Evolutionary conservation across 1,140 invertebrate species (phyloP).

Genomic region (Chelonus insularis): DNA sequence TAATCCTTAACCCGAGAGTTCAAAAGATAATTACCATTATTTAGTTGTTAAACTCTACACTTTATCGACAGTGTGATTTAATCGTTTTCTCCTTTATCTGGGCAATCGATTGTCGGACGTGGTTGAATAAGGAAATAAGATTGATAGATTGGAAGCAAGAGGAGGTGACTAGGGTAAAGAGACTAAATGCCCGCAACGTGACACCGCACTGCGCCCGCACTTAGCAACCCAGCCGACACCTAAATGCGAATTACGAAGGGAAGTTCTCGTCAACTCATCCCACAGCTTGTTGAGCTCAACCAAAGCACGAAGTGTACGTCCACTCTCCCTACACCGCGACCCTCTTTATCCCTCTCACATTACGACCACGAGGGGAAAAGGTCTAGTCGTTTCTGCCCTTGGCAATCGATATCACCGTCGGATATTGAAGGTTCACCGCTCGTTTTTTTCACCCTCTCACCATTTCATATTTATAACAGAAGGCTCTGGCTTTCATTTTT

Average conservation of each 20-base stretch:
- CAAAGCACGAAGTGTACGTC: conserved; percentile 11
- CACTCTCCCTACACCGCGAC: conserved; percentile 29
- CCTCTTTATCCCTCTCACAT: conserved; percentile 22
- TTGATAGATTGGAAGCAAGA: conserved; percentile 7
- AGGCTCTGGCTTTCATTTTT: neutral
- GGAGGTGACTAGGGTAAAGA: conserved; percentile 3
- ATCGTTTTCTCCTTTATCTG: neutral
- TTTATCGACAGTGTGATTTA: neutral
- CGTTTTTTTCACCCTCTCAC: conserved; percentile 21
- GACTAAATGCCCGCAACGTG: conserved; percentile 48
- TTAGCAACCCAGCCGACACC: conserved; percentile 53
- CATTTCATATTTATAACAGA: neutral
- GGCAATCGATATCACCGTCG: conserved; percentile 54
- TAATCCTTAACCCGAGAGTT: neutral
- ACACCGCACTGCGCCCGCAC: conserved; percentile 56
- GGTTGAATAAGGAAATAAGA: neutral
- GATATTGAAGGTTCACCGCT: conserved; percentile 31
- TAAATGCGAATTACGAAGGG: conserved; percentile 55
- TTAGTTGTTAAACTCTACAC: neutral
- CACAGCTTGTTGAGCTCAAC: conserved; percentile 6
- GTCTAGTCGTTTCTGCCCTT: conserved; percentile 39
- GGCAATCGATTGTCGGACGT: neutral
- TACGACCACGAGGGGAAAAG: conserved; percentile 21
- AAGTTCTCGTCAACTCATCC: conserved; percentile 39
- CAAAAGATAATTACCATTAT: conserved; percentile 4